Evolutionary conservation across 2,888 invertebrate species (phyloP).

Genomic region (Meiosimyza decipiens): DNA sequence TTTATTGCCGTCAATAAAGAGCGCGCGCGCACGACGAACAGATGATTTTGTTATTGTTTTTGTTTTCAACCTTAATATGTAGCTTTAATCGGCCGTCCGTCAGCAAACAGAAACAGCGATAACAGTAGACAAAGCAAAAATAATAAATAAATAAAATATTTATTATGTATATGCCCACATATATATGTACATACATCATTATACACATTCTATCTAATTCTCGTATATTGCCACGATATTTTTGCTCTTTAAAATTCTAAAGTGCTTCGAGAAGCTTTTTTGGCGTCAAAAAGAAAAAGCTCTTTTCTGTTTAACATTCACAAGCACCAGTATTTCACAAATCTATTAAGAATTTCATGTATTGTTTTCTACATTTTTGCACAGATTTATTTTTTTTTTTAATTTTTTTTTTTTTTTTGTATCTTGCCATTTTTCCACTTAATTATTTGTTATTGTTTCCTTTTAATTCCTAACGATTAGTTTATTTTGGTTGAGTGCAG

Average conservation of each 20-base stretch:
- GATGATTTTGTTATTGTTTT: constrained; percentile 9
- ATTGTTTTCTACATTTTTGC: not conserved
- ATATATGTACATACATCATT: too few species aligned
- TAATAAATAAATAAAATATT: too few species aligned
- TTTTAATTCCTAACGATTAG: constrained; percentile 35
- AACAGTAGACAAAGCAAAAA: not conserved
- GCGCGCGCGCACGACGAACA: constrained; percentile 2
- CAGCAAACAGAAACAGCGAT: not conserved
- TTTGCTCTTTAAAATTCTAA: constrained; percentile 5
- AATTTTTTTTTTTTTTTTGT: not conserved
- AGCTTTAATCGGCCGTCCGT: not conserved
- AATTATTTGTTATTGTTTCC: constrained; percentile 51
- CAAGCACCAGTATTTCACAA: too few species aligned
- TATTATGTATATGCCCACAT: too few species aligned
- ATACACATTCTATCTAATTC: too few species aligned
- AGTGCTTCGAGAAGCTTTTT: not conserved
- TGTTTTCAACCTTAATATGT: not conserved
- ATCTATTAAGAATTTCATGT: too few species aligned
- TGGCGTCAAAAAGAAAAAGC: too few species aligned
- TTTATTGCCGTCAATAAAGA: not conserved
- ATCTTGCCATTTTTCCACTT: constrained; percentile 14
- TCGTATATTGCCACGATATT: not conserved
- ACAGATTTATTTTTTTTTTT: not conserved
- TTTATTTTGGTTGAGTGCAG: constrained; percentile 37
- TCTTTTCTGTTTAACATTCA: too few species aligned